Percentiles rank a stretch among this genome's conserved stretches.
phyloP scores from a whole-genome alignment of 2,113 vertebrate genomes.

The Perca schrenkii region DNA sequence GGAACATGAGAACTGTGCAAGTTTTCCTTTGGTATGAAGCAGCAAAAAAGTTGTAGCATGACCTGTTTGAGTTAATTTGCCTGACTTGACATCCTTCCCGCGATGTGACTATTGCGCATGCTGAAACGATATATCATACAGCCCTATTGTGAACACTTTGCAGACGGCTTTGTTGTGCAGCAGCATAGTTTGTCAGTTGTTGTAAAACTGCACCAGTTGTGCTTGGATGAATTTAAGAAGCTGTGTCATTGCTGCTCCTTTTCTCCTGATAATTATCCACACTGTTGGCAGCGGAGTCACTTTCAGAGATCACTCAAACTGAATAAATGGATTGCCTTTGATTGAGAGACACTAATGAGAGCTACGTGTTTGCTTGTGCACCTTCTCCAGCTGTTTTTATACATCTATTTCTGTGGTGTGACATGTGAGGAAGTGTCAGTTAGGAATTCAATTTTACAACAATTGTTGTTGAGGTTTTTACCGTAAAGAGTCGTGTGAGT shows the following conservation, averaged over 20 bases:
- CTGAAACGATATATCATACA: too few relatives aligned
- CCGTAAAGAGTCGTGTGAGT: conserved; percentile 23
- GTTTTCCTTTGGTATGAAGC: too few relatives aligned
- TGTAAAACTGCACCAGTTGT: conserved; percentile 2
- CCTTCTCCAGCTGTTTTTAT: conserved; percentile 41
- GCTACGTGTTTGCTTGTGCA: neutral
- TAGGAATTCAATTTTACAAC: neutral
- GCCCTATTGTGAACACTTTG: neutral
- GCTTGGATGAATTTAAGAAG: conserved; percentile 1
- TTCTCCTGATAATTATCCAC: conserved; percentile 34
- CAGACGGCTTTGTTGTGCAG: neutral
- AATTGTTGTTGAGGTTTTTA: conserved; percentile 39
- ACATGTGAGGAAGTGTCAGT: neutral
- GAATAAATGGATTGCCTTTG: conserved; percentile 43
- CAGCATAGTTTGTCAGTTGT: neutral
- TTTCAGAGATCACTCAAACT: conserved; percentile 39
- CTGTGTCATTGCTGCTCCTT: conserved; percentile 23
- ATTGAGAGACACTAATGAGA: conserved; percentile 6
- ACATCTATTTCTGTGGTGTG: neutral
- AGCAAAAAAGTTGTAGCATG: too few relatives aligned
- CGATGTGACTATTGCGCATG: too few relatives aligned
- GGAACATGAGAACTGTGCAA: too few relatives aligned
- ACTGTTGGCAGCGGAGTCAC: conserved; percentile 29
- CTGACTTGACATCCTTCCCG: too few relatives aligned
- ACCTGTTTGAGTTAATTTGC: too few relatives aligned